phyloP scores from a whole-genome alignment of 2,888 invertebrate species.

The Tholera decimalis region DNA sequence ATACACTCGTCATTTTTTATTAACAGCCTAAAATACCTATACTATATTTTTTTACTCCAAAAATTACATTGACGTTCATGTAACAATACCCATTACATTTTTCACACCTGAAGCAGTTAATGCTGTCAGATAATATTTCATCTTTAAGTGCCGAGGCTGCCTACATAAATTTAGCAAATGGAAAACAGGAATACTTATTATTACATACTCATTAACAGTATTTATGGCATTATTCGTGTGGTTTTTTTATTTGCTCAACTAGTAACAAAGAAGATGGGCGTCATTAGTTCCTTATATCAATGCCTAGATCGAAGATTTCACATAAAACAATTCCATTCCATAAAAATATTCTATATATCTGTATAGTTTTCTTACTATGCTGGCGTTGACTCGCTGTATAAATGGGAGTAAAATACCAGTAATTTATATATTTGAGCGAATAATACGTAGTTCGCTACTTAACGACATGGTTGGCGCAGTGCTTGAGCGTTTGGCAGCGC shows the following conservation, averaged over 20 bases:
- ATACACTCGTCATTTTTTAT: no score
- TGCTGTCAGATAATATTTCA: slow-evolving; percentile 53
- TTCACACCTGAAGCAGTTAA: slow-evolving; percentile 56
- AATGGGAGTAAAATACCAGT: no score
- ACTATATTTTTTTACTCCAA: slow-evolving; percentile 36
- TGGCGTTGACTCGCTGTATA: no score
- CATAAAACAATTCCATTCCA: no score
- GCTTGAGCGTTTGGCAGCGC: no score
- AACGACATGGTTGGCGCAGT: no score
- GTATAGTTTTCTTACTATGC: no score
- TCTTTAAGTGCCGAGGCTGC: slow-evolving; percentile 34
- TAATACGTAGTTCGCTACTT: no score
- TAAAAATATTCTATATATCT: no score
- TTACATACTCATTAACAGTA: slow-evolving; percentile 29
- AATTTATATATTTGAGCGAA: no score
- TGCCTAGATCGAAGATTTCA: no score
- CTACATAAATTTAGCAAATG: slow-evolving; percentile 47
- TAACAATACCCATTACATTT: slow-evolving; percentile 40
- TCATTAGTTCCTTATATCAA: no score
- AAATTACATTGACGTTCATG: slow-evolving; percentile 47
- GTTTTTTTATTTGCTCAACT: background rate
- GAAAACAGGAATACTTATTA: slow-evolving; percentile 36
- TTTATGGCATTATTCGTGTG: slow-evolving; percentile 22
- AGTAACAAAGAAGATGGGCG: background rate
- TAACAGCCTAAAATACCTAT: background rate